Evolutionary conservation across 1,140 invertebrate species (phyloP), one percentile per base, ranked within the genome.

Genomic region (Heliothis subflexa): DNA sequence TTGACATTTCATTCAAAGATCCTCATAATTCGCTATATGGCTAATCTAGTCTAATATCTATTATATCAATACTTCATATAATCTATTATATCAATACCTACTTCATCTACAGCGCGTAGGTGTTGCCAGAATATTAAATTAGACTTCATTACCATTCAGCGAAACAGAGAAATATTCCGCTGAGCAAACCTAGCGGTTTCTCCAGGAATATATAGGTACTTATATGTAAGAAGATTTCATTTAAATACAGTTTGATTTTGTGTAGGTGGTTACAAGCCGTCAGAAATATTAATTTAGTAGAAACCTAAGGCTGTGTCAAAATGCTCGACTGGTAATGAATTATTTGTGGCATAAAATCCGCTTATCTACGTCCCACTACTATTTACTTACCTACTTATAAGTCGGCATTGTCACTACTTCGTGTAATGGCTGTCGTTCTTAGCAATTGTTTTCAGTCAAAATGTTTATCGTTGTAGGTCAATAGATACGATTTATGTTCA

Each of bases 171-270:
- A 54, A 18, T 54, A 54, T 54, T 54, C 52, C 52, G 16, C 7
- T 12, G 25, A 21, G 3, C 3, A 28, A 28, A 11, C 9, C 7
- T 21, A 59, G 25, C 25, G 55, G 11, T 21, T 59, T 57, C 55
- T 11, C 3, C 55, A 28, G 3, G 12, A 47, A 28, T 64, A 64
- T 47, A 7, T 64, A 55, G n/a, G 9, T 54, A 14, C n/a, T 12
- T 52, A 52, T 52, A 14, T 54, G 18, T 57, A 28, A 25, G 33
- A 40, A 40, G 33, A 12, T 59, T 59, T 28, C 21, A 59, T 59
- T 59, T 25, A 25, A 59, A 59, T 59, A 28, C 21, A 25, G 55
- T 59, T 59, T 59, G 55, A 59, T 59, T 59, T 5, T 9, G 33
- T 40, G 33, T 7, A 40, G 33, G 33, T 7, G 33, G 33, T 40